phyloP scores from a whole-genome alignment of 2,888 invertebrate genomes.

The Drosophila atroscutellata region DNA sequence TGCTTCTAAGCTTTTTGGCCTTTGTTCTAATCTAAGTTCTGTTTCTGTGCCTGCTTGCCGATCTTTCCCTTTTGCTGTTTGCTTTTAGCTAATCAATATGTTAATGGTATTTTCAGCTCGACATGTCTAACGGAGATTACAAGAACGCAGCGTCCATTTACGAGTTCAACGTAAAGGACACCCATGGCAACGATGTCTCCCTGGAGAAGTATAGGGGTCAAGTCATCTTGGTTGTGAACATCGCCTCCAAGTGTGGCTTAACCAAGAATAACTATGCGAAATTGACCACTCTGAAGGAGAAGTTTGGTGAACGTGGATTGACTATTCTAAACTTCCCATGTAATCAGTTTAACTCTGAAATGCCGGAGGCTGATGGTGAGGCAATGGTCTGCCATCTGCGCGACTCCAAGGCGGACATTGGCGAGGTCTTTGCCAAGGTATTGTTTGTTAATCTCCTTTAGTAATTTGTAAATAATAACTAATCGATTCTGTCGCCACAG shows the following conservation, averaged over 20 bases:
- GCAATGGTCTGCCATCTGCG: slow-evolving; percentile 88
- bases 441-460: background rate
- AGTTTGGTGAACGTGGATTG: slow-evolving; percentile 87
- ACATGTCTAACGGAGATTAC: slow-evolving; percentile 81
- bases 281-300: slow-evolving; percentile 89
- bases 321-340: slow-evolving; percentile 93
- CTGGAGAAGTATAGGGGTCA: slow-evolving; percentile 89
- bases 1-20: slow-evolving; percentile 15
- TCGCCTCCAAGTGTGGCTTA: slow-evolving; percentile 93
- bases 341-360: slow-evolving; percentile 91
- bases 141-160: slow-evolving; percentile 87
- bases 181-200: slow-evolving; percentile 90
- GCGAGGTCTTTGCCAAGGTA: slow-evolving; percentile 89
- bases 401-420: slow-evolving; percentile 86
- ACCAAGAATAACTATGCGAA: slow-evolving; percentile 92
- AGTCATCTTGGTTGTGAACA: slow-evolving; percentile 93
- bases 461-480: background rate
- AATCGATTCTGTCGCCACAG: slow-evolving; percentile 46
- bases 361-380: slow-evolving; percentile 88
- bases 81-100: background rate
- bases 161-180: slow-evolving; percentile 91
- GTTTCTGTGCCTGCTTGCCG: slow-evolving; percentile 4
- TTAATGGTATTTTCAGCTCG: slow-evolving; percentile 59
- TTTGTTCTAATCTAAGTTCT: slow-evolving; percentile 9
- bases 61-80: background rate